Percentiles rank a stretch among this genome's conserved stretches.
phyloP scores from a whole-genome alignment of 2,797 vertebrate species.

The Mormyrus proboscirostris region DNA sequence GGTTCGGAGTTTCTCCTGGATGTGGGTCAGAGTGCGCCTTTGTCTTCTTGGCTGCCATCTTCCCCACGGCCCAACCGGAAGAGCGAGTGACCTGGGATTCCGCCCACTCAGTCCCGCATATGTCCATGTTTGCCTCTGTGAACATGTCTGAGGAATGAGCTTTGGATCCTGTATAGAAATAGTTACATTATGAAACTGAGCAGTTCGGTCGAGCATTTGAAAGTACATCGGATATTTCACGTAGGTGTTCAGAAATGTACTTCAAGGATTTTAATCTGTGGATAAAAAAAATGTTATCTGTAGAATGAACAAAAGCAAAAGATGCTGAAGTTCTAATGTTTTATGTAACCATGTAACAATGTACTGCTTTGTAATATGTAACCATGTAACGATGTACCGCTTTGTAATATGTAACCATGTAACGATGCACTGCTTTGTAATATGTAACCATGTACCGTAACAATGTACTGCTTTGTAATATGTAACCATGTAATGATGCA shows the following conservation, averaged over 20 bases:
- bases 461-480: not conserved
- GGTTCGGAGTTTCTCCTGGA: not conserved
- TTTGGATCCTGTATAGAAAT: not conserved
- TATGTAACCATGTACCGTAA: too few relatives aligned
- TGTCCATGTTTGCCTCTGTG: not conserved
- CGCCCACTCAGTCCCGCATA: not conserved
- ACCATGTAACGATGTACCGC: too few relatives aligned
- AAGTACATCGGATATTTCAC: not conserved
- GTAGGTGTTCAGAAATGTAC: not conserved
- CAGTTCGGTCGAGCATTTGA: not conserved
- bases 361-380: too few relatives aligned
- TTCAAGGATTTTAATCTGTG: not conserved
- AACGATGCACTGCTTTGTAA: too few relatives aligned
- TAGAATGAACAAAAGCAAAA: not conserved
- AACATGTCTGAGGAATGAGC: not conserved
- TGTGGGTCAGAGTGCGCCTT: slow-evolving; percentile 15
- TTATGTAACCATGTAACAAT: not conserved
- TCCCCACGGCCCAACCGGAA: not conserved
- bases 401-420: too few relatives aligned
- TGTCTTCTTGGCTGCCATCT: slow-evolving; percentile 8
- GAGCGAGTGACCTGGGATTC: not conserved
- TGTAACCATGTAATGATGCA: not conserved
- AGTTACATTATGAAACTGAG: not conserved
- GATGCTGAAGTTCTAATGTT: not conserved
- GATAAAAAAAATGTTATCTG: not conserved